phyloP scores from a whole-genome alignment of 2,797 vertebrate genomes.

The Acropternis orthonyx region DNA sequence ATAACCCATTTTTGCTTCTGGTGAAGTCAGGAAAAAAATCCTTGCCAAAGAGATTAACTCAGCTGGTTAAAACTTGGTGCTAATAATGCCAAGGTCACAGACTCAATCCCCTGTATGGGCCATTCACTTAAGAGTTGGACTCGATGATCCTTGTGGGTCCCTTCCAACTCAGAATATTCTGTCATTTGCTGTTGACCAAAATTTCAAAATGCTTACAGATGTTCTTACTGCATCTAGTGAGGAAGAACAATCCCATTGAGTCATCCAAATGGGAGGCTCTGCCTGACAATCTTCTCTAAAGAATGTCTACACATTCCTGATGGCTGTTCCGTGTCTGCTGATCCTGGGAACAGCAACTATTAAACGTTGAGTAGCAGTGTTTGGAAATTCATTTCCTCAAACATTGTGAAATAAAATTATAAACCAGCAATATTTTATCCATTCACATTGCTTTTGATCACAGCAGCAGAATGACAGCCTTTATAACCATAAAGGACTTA shows the following conservation, averaged over 20 bases:
- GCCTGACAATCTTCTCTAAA: background rate
- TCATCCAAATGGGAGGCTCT: slow-evolving; percentile 1
- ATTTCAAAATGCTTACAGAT: background rate
- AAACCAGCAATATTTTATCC: background rate
- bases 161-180: background rate
- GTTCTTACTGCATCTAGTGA: background rate
- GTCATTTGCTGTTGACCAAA: background rate
- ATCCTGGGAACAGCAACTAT: background rate
- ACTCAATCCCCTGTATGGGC: background rate
- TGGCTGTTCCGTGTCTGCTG: background rate
- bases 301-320: background rate
- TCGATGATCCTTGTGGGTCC: too few species aligned
- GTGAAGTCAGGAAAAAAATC: background rate
- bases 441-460: background rate
- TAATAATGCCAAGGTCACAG: background rate
- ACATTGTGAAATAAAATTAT: background rate
- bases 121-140: background rate
- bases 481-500: background rate
- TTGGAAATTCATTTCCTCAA: background rate
- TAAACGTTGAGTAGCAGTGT: background rate
- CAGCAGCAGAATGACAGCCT: background rate
- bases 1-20: background rate
- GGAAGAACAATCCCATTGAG: background rate
- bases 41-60: background rate
- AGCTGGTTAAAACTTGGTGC: background rate